Percentiles rank a stretch among this genome's conserved stretches.
phyloP scores from a whole-genome alignment of 1,140 invertebrate species.

The Ceratina calcarata region DNA sequence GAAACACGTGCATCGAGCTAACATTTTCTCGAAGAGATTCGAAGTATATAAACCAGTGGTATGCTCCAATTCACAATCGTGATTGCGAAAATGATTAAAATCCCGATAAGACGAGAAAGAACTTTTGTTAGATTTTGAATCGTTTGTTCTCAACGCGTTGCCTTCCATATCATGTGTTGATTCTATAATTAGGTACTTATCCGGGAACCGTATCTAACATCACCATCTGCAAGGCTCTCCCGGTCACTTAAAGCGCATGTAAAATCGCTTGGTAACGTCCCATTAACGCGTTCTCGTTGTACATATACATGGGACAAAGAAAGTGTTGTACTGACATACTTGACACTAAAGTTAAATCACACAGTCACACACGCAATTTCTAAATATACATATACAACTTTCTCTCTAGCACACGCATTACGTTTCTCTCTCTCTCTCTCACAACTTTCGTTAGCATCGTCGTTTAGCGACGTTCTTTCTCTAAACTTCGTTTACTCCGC shows the following conservation, averaged over 20 bases:
- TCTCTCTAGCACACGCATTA: conserved; percentile 26
- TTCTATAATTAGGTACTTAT: conserved; percentile 56
- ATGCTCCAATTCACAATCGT: conserved; percentile 8
- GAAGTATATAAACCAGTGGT: background rate
- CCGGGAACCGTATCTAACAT: conserved; percentile 61
- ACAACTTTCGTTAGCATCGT: background rate
- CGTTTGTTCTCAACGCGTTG: conserved; percentile 8
- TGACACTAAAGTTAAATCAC: conserved; percentile 41
- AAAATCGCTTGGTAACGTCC: conserved; percentile 54
- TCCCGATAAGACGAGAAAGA: conserved; percentile 6
- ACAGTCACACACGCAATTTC: conserved; percentile 32
- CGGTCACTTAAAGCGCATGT: conserved; percentile 48
- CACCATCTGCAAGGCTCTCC: conserved; percentile 57
- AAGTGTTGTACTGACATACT: conserved; percentile 39
- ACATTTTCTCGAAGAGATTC: conserved; percentile 5
- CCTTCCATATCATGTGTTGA: conserved; percentile 44
- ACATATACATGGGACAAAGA: conserved; percentile 68
- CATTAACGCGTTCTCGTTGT: conserved; percentile 72
- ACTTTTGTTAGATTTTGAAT: conserved; percentile 18
- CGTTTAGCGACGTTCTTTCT: background rate
- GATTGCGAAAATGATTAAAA: conserved; percentile 44
- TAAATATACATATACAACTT: conserved; percentile 57
- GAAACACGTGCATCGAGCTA: too few species aligned
- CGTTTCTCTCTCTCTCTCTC: background rate
- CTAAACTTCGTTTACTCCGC: conserved; percentile 5